These are phyloP conservation scores for Spizella passerina DNA, from an alignment of 2,797 vertebrate genomes.

Conservation along the genomic window DNA sequence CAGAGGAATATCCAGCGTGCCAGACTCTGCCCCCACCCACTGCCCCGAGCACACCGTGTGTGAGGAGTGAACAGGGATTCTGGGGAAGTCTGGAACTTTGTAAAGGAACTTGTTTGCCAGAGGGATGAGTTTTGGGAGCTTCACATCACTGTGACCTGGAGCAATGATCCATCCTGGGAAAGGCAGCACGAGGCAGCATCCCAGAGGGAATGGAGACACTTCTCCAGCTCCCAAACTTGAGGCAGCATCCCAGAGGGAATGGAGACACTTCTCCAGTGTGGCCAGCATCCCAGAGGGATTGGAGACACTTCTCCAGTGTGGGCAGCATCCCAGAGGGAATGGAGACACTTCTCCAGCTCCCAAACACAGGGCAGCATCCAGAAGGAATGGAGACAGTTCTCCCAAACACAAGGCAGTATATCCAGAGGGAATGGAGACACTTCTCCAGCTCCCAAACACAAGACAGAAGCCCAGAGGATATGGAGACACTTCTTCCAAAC, in stretches of 20 bases:
- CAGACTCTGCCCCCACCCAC: background rate
- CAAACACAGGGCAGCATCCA: background rate
- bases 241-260: background rate
- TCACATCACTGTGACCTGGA: fast-evolving
- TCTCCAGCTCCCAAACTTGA: background rate
- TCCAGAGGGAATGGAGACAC: no score
- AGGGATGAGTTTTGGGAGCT: background rate
- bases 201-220: fast-evolving
- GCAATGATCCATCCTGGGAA: background rate
- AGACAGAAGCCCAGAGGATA: no score
- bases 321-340: no score
- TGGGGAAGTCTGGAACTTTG: background rate
- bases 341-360: no score
- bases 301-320: background rate
- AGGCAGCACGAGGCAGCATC: background rate
- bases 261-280: background rate
- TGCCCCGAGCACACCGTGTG: fast-evolving
- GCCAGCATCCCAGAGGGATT: background rate
- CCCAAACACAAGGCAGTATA: background rate
- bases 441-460: no score
- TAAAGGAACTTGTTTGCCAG: background rate
- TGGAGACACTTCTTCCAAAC: background rate
- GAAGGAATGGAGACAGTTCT: fast-evolving
- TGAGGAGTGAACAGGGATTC: fast-evolving
- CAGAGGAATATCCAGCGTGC: fast-evolving